A percentile compares a stretch with the other conserved stretches of the same genome.
These are phyloP conservation scores for Xestoiulus laeticollis DNA, from an alignment of 2,888 invertebrate genomes.

Conservation along the genomic window DNA sequence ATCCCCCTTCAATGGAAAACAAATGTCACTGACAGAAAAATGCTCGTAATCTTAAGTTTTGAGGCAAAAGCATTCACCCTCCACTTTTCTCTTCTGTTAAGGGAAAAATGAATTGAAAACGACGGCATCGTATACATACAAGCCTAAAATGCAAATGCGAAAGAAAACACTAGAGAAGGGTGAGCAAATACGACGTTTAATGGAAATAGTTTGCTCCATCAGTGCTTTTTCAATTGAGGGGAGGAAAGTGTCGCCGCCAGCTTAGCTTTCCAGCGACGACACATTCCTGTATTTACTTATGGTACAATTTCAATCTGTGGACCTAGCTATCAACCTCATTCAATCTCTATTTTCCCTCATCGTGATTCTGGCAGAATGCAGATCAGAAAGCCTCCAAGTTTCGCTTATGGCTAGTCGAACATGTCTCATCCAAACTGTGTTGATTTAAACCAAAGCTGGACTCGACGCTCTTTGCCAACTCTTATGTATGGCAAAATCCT, in stretches of 20 bases:
- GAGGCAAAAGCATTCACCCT: background rate
- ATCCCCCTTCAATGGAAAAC: background rate
- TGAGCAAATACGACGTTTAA: conserved; percentile 23
- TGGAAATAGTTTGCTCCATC: conserved; percentile 37
- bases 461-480: background rate
- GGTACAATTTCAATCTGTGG: conserved; percentile 31
- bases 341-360: background rate
- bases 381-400: background rate
- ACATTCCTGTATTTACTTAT: background rate
- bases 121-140: background rate
- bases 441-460: background rate
- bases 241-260: background rate
- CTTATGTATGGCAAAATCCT: background rate
- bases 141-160: conserved; percentile 35
- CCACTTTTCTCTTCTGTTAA: background rate
- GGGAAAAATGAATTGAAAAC: background rate
- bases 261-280: background rate
- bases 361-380: conserved; percentile 23
- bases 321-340: conserved; percentile 7
- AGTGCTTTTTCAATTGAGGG: conserved; percentile 16
- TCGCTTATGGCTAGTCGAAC: background rate
- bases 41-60: background rate
- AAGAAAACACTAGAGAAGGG: conserved; percentile 21
- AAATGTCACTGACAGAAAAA: background rate
- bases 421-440: background rate